Percentiles rank a stretch among this genome's conserved stretches.
Evolutionary conservation across 2,113 vertebrate genomes (phyloP).

Genomic region (Melanostigma gelatinosum): DNA sequence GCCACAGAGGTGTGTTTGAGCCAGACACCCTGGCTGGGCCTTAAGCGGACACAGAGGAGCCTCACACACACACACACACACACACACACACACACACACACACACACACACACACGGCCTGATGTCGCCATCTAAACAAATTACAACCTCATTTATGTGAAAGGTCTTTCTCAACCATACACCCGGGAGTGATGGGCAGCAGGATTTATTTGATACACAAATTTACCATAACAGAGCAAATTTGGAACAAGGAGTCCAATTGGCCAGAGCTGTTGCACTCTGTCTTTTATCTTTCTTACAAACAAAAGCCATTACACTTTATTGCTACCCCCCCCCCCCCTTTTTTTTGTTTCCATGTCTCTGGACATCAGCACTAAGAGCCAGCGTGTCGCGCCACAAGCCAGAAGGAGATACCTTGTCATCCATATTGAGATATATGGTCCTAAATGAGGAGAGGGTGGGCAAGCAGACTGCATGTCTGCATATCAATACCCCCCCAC

Average conservation of each 20-base stretch:
- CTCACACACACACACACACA: constrained; percentile 27
- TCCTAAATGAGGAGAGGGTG: constrained; percentile 78
- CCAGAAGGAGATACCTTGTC: constrained; percentile 78
- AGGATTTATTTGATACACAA: constrained; percentile 22
- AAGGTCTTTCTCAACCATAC: constrained; percentile 27
- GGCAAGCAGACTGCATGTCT: constrained; percentile 81
- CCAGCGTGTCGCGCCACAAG: constrained; percentile 78
- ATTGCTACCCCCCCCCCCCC: constrained; percentile 45
- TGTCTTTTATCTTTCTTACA: constrained; percentile 58
- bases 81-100: not conserved
- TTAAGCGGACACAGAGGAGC: constrained; percentile 80
- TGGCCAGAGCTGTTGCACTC: constrained; percentile 24
- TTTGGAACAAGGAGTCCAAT: constrained; percentile 14
- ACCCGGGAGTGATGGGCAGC: constrained; percentile 22
- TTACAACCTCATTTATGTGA: constrained; percentile 55
- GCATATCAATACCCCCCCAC: constrained; percentile 70
- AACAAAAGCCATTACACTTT: constrained; percentile 73
- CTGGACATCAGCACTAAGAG: constrained; percentile 81
- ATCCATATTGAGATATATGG: constrained; percentile 83
- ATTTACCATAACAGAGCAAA: constrained; percentile 27
- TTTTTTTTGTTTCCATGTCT: constrained; percentile 64
- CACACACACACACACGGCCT: constrained; percentile 18
- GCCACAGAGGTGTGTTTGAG: constrained; percentile 84
- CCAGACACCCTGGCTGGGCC: constrained; percentile 79
- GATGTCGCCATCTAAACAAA: constrained; percentile 69